These are phyloP conservation scores for Meiosimyza platycephala DNA, from an alignment of 2,888 invertebrate genomes.

Conservation along the genomic window DNA sequence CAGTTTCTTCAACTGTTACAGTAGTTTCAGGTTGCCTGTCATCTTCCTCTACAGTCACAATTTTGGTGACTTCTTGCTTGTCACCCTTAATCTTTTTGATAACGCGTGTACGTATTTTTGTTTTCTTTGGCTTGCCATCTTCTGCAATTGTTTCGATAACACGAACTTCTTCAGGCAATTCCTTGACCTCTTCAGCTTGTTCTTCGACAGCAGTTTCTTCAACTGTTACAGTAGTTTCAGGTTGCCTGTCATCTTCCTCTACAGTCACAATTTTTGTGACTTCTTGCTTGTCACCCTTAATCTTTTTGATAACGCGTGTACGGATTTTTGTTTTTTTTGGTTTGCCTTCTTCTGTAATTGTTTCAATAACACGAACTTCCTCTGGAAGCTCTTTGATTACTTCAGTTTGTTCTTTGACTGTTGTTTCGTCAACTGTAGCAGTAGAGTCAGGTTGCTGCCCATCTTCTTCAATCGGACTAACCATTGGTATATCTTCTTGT, in stretches of 20 bases:
- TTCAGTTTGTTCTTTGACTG: neutral
- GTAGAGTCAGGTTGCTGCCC: neutral
- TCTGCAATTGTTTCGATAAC: slow-evolving; percentile 33
- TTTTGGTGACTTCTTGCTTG: slow-evolving; percentile 37
- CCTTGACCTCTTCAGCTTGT: slow-evolving; percentile 27
- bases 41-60: slow-evolving; percentile 35
- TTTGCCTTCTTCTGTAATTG: slow-evolving; percentile 3
- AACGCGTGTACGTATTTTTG: slow-evolving; percentile 34
- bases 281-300: slow-evolving; percentile 6
- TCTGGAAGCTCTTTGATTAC: neutral
- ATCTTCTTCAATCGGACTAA: slow-evolving; percentile 1
- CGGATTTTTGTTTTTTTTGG: neutral
- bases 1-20: slow-evolving; percentile 37
- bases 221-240: slow-evolving; percentile 47
- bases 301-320: slow-evolving; percentile 1
- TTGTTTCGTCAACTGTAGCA: neutral
- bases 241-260: slow-evolving; percentile 43
- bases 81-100: slow-evolving; percentile 37
- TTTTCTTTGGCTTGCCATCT: slow-evolving; percentile 36
- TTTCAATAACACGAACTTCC: slow-evolving; percentile 16
- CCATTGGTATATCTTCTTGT: slow-evolving; percentile 38
- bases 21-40: slow-evolving; percentile 37
- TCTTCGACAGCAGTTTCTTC: slow-evolving; percentile 42
- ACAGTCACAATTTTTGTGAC: slow-evolving; percentile 5
- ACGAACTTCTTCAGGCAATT: slow-evolving; percentile 38